Evolutionary conservation across 2,797 vertebrate species (phyloP).

Genomic region (Pempheris klunzingeri): DNA sequence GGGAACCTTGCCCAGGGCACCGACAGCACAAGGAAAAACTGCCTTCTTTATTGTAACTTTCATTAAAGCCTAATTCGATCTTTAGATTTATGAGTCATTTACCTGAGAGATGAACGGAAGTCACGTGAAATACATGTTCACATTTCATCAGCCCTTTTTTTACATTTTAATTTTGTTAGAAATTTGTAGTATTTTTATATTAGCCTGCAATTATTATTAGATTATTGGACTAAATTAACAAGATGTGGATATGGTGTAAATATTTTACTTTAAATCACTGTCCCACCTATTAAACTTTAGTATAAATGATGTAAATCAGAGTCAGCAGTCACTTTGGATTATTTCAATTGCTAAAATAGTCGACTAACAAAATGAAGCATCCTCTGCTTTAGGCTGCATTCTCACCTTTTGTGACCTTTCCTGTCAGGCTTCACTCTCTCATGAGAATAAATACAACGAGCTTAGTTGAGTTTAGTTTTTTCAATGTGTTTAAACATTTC

Average conservation of each 20-base stretch:
- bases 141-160: no score
- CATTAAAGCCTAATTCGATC: neutral
- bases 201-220: neutral
- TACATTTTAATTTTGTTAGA: no score
- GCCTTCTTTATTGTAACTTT: slow-evolving; percentile 1
- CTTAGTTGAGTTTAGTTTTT: neutral
- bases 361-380: neutral
- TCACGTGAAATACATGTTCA: neutral
- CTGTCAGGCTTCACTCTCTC: neutral
- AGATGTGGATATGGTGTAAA: neutral
- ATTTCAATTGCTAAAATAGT: neutral
- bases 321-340: neutral
- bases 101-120: neutral
- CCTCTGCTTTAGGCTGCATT: neutral
- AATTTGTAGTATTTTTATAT: neutral
- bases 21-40: neutral
- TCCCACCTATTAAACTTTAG: neutral
- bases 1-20: no score
- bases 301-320: neutral
- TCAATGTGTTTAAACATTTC: neutral
- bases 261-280: neutral
- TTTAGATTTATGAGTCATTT: slow-evolving; percentile 6
- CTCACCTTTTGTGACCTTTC: neutral
- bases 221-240: no score
- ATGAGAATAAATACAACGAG: neutral